These are phyloP conservation scores for Lithobius niger DNA, from an alignment of 1,140 invertebrate genomes.

Conservation along the genomic window DNA sequence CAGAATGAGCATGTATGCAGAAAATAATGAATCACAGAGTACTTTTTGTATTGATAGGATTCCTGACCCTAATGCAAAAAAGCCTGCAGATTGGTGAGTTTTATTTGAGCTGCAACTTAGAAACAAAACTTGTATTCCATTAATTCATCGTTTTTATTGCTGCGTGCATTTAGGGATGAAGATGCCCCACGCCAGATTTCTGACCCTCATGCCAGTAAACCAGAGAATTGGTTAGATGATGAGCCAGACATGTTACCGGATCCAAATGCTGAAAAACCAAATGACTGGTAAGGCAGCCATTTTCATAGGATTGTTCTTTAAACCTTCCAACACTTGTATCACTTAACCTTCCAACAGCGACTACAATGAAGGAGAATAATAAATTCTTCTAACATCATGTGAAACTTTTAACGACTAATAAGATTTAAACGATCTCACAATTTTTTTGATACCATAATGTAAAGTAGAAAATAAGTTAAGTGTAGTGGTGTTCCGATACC, in stretches of 20 bases:
- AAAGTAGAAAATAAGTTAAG: too few relatives aligned
- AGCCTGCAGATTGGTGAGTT: conserved; percentile 75
- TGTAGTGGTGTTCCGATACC: too few relatives aligned
- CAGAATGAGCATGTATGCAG: too few relatives aligned
- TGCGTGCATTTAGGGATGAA: conserved; percentile 50
- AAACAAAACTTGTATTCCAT: conserved; percentile 4
- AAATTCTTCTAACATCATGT: not conserved
- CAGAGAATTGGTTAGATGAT: conserved; percentile 86
- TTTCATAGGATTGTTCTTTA: not conserved
- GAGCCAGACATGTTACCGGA: conserved; percentile 81
- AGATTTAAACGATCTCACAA: too few relatives aligned
- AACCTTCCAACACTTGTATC: not conserved
- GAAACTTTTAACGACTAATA: too few relatives aligned
- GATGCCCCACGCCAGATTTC: conserved; percentile 76
- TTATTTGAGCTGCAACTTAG: too few relatives aligned
- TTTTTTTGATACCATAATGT: too few relatives aligned
- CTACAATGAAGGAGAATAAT: not conserved
- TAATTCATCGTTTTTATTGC: conserved; percentile 1
- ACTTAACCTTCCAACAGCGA: not conserved
- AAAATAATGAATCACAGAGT: too few relatives aligned
- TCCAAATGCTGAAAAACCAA: conserved; percentile 70
- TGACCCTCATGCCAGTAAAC: conserved; percentile 75
- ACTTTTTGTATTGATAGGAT: conserved; percentile 40
- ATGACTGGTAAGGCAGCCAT: conserved; percentile 72
- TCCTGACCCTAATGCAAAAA: conserved; percentile 66